These are phyloP conservation scores for Umimayanthus chanpuru DNA, from an alignment of 92 coral and sea anemone genomes.

Conservation along the genomic window DNA sequence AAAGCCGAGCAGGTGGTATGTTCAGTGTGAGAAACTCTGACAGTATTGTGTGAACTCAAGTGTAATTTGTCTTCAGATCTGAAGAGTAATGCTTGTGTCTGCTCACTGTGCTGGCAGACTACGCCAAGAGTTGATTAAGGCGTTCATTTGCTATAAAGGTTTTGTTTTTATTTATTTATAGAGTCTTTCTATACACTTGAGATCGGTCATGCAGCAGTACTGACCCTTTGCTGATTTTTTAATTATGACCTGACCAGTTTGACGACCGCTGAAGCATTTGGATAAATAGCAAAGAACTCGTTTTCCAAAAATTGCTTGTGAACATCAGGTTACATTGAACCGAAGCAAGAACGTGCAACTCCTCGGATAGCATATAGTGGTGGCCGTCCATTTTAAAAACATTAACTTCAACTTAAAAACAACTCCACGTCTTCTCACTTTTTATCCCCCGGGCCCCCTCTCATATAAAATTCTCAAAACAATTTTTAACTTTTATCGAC, in stretches of 20 bases:
- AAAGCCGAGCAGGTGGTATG: constrained; percentile 38
- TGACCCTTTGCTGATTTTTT: background rate
- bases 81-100: background rate
- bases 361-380: no score
- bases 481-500: no score
- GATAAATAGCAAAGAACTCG: background rate
- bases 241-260: background rate
- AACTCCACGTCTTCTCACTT: no score
- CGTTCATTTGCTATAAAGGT: background rate
- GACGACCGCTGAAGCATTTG: background rate
- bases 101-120: background rate
- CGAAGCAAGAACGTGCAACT: no score
- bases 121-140: background rate
- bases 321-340: no score
- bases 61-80: background rate
- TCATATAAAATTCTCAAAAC: no score
- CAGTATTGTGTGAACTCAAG: background rate
- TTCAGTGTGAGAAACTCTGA: background rate
- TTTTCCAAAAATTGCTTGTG: no score
- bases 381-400: no score
- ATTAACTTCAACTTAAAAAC: no score
- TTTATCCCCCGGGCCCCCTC: no score
- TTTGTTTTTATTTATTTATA: no score
- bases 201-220: background rate
- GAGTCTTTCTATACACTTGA: background rate